Conservation (phyloP, 2,797 vertebrate species). For the Peromyscus melanophrys region DNA sequence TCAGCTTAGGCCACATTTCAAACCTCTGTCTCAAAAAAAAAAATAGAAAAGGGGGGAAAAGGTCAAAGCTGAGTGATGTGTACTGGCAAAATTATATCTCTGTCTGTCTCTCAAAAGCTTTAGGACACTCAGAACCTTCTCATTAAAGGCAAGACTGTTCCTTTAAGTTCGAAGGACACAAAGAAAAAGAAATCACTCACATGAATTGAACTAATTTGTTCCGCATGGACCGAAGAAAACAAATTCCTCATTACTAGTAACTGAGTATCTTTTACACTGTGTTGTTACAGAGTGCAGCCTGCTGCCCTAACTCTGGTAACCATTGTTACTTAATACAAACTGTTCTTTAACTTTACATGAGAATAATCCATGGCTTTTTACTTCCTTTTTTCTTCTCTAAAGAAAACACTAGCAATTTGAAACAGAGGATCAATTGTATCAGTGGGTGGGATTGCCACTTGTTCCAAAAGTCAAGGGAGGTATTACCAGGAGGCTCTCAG, state of each 20-base stretch:
- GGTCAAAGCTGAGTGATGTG: neutral
- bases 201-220: conserved; percentile 40
- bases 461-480: neutral
- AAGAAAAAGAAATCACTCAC: conserved; percentile 17
- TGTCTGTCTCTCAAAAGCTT: neutral
- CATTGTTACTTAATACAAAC: neutral
- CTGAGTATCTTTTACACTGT: conserved; percentile 52
- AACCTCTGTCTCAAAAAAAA: neutral
- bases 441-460: neutral
- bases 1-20: neutral
- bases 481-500: neutral
- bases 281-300: neutral
- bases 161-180: conserved; percentile 22
- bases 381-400: neutral
- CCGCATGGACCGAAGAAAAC: neutral
- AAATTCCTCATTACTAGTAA: neutral
- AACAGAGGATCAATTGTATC: neutral
- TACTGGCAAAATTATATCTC: neutral
- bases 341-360: conserved; percentile 51
- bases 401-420: neutral
- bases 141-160: neutral
- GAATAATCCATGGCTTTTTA: neutral
- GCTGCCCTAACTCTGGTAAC: neutral
- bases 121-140: neutral
- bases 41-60: too few relatives aligned